Conservation (phyloP, 2,113 vertebrate genomes). For the Sus scrofa region T2T-Sscrofa CM000814.6:79275501-79276000, state of each 20-base stretch:
- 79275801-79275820: background rate
- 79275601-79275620: background rate
- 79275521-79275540: background rate
- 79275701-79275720: background rate
- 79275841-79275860: background rate
- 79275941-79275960: constrained; percentile 21
- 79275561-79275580: background rate
- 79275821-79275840: background rate
- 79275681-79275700: background rate
- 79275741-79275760: background rate
- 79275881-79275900: background rate
- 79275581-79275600: constrained; percentile 22
- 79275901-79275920: background rate
- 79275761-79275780: background rate
- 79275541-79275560: background rate
- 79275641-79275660: background rate
- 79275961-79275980: background rate
- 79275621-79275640: background rate
- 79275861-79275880: background rate
- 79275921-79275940: background rate
- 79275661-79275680: background rate
- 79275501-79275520: background rate
- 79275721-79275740: background rate
- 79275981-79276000: background rate
- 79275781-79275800: constrained; percentile 18